These are phyloP conservation scores for Peromyscus maniculatus DNA, from an alignment of 2,113 vertebrate species.

Conservation along the genomic window DNA sequence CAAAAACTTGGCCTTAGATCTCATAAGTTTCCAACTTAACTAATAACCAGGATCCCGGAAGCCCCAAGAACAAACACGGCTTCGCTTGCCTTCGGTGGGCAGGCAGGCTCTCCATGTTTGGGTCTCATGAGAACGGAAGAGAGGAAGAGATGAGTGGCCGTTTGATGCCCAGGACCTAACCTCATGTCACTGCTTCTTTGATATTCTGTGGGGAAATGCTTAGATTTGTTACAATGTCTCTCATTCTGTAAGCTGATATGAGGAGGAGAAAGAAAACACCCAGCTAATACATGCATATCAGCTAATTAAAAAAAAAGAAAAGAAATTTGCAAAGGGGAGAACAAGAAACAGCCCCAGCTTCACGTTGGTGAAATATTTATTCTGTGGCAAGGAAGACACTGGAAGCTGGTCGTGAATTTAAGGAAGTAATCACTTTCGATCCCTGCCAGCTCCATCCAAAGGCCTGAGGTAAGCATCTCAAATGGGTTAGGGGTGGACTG, in stretches of 20 bases:
- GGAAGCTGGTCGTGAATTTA: constrained; percentile 86
- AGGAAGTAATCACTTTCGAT: constrained; percentile 88
- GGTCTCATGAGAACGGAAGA: not conserved
- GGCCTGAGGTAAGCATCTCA: constrained; percentile 84
- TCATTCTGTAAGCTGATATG: constrained; percentile 74
- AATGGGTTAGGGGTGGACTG: constrained; percentile 54
- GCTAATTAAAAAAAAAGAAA: constrained; percentile 78
- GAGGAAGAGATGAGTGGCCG: not conserved
- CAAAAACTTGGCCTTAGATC: constrained; percentile 50
- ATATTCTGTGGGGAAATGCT: not conserved
- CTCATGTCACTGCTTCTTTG: not conserved
- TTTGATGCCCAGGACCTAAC: not conserved
- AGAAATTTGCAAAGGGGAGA: constrained; percentile 66
- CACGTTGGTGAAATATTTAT: constrained; percentile 87
- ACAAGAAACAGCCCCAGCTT: constrained; percentile 84
- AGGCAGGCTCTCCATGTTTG: fast-evolving
- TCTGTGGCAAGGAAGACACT: constrained; percentile 74
- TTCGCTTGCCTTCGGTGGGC: not conserved
- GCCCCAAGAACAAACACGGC: fast-evolving
- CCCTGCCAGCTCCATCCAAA: constrained; percentile 81
- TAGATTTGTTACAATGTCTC: not conserved
- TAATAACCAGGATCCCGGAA: constrained; percentile 7
- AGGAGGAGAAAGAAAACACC: constrained; percentile 71
- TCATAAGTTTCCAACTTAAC: constrained; percentile 21
- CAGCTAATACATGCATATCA: constrained; percentile 46